phyloP scores from a whole-genome alignment of 92 coral and sea anemone species.

The Epizoanthus illoricatus region DNA sequence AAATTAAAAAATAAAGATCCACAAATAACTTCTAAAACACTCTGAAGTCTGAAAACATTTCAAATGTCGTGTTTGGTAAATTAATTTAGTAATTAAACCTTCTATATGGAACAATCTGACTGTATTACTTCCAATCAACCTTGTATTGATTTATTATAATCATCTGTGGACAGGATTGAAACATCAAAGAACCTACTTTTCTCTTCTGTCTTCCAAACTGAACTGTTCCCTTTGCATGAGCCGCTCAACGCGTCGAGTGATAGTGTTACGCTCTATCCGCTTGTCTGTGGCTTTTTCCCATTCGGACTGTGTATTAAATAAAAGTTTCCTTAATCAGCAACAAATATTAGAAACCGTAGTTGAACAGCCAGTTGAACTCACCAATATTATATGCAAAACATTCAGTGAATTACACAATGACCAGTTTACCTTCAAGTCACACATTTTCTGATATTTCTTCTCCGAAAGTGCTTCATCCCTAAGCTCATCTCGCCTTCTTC shows the following conservation, averaged over 20 bases:
- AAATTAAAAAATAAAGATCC: no score
- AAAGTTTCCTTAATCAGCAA: background rate
- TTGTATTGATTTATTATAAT: no score
- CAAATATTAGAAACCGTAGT: background rate
- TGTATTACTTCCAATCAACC: background rate
- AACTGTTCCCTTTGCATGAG: slow-evolving; percentile 86
- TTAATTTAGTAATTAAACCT: no score
- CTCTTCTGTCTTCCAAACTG: slow-evolving; percentile 87
- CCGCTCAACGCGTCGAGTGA: slow-evolving; percentile 83
- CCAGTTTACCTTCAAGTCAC: slow-evolving; percentile 82
- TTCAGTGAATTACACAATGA: no score
- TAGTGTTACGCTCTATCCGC: slow-evolving; percentile 83
- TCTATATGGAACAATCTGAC: no score
- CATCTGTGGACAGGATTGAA: no score
- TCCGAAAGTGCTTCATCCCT: slow-evolving; percentile 88
- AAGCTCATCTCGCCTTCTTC: slow-evolving; percentile 89
- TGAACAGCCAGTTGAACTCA: background rate
- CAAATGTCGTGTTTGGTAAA: no score
- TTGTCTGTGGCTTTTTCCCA: slow-evolving; percentile 98
- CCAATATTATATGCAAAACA: background rate
- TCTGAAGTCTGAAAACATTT: no score
- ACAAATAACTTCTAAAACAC: no score
- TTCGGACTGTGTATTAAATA: slow-evolving; percentile 61
- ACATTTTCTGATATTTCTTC: slow-evolving; percentile 84
- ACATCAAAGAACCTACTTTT: slow-evolving; percentile 56